A percentile compares a stretch with the other conserved stretches of the same genome.
phyloP scores from a whole-genome alignment of 2,888 invertebrate genomes.

The Autographa gamma region DNA sequence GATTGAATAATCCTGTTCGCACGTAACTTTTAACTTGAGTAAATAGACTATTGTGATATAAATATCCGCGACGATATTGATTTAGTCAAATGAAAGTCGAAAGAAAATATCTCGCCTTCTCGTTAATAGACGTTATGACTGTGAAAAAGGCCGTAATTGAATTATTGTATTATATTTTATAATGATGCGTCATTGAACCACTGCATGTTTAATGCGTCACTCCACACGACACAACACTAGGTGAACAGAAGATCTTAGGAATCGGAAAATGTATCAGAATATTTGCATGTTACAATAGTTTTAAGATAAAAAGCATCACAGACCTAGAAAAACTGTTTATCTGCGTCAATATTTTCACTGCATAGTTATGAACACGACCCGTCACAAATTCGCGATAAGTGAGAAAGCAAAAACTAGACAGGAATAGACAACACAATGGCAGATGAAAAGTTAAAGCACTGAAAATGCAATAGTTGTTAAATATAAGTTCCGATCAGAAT shows the following conservation, averaged over 20 bases:
- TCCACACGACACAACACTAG: conserved; percentile 24
- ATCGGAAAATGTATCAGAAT: neutral
- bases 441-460: conserved; percentile 15
- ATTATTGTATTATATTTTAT: conserved; percentile 72
- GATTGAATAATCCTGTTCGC: neutral
- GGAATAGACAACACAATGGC: conserved; percentile 43
- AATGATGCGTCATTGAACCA: conserved; percentile 69
- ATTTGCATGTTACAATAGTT: neutral
- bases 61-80: conserved; percentile 44
- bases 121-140: conserved; percentile 25
- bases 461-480: conserved; percentile 19
- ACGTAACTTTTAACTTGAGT: conserved; percentile 18
- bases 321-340: conserved; percentile 24
- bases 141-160: conserved; percentile 66
- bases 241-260: neutral
- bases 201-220: conserved; percentile 64
- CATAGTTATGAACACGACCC: conserved; percentile 26
- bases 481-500: conserved; percentile 36
- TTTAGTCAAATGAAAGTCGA: conserved; percentile 28
- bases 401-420: conserved; percentile 18
- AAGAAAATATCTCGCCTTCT: conserved; percentile 19
- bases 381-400: conserved; percentile 10
- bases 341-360: conserved; percentile 31
- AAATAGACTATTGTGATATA: conserved; percentile 31
- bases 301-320: conserved; percentile 8